Conservation (phyloP, 2,888 invertebrate species). For the Cylindroiulus punctatus region DNA sequence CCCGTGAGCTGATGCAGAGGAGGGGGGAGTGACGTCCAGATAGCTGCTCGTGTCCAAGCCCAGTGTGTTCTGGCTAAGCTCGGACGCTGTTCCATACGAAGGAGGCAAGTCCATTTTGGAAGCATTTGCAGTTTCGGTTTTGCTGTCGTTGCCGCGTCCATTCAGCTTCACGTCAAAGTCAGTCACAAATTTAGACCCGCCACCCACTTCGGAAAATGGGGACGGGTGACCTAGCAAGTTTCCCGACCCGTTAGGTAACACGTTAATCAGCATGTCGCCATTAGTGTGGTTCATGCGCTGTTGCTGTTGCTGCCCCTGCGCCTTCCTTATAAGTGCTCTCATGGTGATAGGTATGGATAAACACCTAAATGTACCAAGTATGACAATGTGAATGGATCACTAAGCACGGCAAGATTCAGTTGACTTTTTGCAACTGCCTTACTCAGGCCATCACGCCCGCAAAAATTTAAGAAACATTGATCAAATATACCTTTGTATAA, state of each 20-base stretch:
- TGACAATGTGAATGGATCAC: background rate
- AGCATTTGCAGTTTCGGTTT: background rate
- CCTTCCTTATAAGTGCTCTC: slow-evolving; percentile 79
- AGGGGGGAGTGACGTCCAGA: slow-evolving; percentile 53
- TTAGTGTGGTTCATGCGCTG: slow-evolving; percentile 57
- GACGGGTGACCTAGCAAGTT: slow-evolving; percentile 56
- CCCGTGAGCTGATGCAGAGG: slow-evolving; percentile 54
- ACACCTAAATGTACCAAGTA: slow-evolving; percentile 68
- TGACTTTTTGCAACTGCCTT: too few species aligned
- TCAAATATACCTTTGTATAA: slow-evolving; percentile 75
- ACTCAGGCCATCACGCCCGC: too few species aligned
- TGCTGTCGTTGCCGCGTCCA: slow-evolving; percentile 49
- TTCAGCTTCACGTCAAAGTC: slow-evolving; percentile 57
- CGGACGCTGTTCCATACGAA: slow-evolving; percentile 54
- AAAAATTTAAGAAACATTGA: too few species aligned
- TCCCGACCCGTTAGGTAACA: slow-evolving; percentile 60
- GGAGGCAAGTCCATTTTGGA: slow-evolving; percentile 55
- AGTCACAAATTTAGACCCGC: slow-evolving; percentile 57
- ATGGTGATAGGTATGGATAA: slow-evolving; percentile 93
- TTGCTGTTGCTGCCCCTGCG: slow-evolving; percentile 60
- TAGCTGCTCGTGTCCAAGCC: slow-evolving; percentile 55
- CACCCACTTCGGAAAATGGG: slow-evolving; percentile 52
- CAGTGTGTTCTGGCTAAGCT: slow-evolving; percentile 50
- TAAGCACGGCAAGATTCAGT: too few species aligned
- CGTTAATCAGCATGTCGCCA: slow-evolving; percentile 55